Base-by-base conservation (phyloP, 35 echinoderm and acorn worm genomes). In the Holothuria glaberrima region DNA sequence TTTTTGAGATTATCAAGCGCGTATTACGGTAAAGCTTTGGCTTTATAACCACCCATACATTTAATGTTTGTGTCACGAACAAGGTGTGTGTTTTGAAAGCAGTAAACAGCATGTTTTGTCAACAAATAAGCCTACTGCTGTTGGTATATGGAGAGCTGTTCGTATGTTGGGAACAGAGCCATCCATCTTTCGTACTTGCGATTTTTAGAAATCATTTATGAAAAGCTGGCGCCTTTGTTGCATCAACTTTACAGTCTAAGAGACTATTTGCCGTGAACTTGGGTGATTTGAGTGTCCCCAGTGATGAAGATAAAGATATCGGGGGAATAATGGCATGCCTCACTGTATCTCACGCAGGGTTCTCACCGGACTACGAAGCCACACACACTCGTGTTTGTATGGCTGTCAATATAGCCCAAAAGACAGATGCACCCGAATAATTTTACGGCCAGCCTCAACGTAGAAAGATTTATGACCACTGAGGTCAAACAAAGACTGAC, bases 201-300 rank as follows among this genome's bases (percentile, higher is more conserved):
- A 54, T 14, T 54, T 54, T 54, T 54, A 54, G 50, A 54, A 54
- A 54, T 54, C 50, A 54, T 54, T 54, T 54, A 54, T 54, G 44
- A 75, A 75, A 75, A 75, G 32, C 71, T 75, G 71, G 71, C 71
- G 71, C 71, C 71, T 75, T 75, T 75, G 71, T 75, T 75, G 32
- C 71, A 75, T 38, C 71, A 41, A 75, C 44, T 75, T 35, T 38
- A 38, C 33, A 75, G 44, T 75, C 71, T 75, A 41, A 4, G 32
- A 75, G 33, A 75, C 32, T 7, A 18, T 21, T n/a, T 32, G 9
- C 33, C 71, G 34, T 44, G 71, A 35, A 75, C 50, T 54, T 54
- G 34, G 71, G 71, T 75, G 71, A 75, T 75, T 41, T 35, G 44
- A 41, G 32, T 20, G 29, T 38, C 32, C 22, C 21, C 31, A 75